Evolutionary conservation across 2,113 vertebrate genomes (phyloP).

Genomic region (Ptyas mucosa): DNA sequence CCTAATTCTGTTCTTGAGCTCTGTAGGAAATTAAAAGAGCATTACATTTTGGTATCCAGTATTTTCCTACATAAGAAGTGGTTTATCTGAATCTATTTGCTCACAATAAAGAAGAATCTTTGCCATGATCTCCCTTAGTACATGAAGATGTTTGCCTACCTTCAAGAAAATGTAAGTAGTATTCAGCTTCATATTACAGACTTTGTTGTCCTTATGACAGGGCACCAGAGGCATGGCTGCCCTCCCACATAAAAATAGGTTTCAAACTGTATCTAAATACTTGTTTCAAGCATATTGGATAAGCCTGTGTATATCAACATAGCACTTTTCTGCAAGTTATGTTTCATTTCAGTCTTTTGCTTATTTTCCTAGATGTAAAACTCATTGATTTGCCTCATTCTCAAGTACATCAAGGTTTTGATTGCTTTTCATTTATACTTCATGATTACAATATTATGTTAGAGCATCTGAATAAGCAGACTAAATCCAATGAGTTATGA

Average conservation of each 20-base stretch:
- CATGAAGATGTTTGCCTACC: background rate
- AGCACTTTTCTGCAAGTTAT: background rate
- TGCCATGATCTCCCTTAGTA: background rate
- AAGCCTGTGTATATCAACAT: background rate
- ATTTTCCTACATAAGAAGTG: background rate
- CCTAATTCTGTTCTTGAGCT: background rate
- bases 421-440: background rate
- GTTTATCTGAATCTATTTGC: background rate
- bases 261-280: background rate
- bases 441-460: background rate
- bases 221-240: background rate
- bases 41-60: background rate
- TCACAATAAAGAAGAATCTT: background rate
- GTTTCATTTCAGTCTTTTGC: background rate
- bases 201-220: background rate
- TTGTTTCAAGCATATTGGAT: background rate
- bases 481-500: background rate
- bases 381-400: background rate
- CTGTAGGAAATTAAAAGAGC: background rate
- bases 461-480: background rate
- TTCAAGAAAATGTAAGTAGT: background rate
- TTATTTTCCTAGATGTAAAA: background rate
- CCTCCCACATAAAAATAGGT: background rate
- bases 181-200: background rate
- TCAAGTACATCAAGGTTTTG: background rate